Conservation (phyloP, 2,797 vertebrate genomes). For the Champsocephalus gunnari region DNA sequence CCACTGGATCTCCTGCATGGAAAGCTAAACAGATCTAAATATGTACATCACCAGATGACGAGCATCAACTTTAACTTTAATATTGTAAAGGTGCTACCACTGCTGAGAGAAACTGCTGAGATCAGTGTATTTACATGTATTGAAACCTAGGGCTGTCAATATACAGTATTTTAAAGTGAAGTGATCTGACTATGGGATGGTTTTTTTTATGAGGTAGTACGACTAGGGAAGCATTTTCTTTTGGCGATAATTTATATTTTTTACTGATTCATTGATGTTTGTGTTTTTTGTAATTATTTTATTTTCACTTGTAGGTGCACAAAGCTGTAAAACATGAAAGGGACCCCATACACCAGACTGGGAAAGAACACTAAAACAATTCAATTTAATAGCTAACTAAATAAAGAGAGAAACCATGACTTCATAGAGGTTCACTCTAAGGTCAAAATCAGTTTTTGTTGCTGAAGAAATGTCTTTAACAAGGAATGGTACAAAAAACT, state of each 20-base stretch:
- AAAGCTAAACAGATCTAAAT: too few species aligned
- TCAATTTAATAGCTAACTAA: neutral
- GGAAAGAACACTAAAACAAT: too few species aligned
- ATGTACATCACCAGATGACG: too few species aligned
- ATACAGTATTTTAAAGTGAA: too few species aligned
- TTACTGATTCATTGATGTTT: neutral
- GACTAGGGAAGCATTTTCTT: too few species aligned
- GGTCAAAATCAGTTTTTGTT: neutral
- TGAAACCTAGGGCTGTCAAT: too few species aligned
- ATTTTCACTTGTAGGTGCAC: neutral
- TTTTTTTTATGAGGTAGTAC: too few species aligned
- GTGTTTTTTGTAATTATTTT: neutral
- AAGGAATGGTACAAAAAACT: neutral
- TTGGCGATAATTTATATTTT: neutral
- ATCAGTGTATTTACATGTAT: too few species aligned
- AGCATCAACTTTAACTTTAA: neutral
- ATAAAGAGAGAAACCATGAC: neutral
- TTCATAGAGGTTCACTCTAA: neutral
- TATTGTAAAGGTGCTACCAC: neutral
- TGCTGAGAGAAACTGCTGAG: too few species aligned
- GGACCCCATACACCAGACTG: too few species aligned
- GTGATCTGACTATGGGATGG: too few species aligned
- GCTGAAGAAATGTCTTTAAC: neutral
- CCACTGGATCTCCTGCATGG: conserved; percentile 71
- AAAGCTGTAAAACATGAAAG: neutral